phyloP scores from a whole-genome alignment of 2,113 vertebrate genomes.

The Zonotrichia leucophrys region DNA sequence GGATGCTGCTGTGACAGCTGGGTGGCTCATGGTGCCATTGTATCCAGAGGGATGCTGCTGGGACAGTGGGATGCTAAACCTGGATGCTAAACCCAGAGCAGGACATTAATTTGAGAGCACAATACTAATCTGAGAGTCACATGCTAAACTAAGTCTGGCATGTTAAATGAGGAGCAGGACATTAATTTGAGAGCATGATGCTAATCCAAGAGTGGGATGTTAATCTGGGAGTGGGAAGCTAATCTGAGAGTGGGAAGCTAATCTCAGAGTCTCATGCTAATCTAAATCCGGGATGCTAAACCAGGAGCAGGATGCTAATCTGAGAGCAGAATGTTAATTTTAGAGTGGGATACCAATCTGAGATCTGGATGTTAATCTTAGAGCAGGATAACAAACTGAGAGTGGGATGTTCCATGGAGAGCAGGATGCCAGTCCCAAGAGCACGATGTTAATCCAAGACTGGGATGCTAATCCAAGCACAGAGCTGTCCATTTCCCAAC shows the following conservation, averaged over 20 bases:
- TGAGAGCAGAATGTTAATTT: not conserved
- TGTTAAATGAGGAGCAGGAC: not conserved
- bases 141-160: not conserved
- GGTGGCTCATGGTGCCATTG: too few relatives aligned
- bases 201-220: not conserved
- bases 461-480: not conserved
- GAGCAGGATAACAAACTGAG: too few relatives aligned
- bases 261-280: rapidly evolving
- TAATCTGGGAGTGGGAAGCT: not conserved
- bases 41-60: too few relatives aligned
- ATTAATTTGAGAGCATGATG: too few relatives aligned
- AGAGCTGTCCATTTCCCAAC: not conserved
- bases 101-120: not conserved
- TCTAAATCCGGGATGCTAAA: not conserved
- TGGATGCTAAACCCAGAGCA: not conserved
- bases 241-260: too few relatives aligned
- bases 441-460: too few relatives aligned
- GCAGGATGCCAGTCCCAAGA: not conserved
- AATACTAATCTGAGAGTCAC: too few relatives aligned
- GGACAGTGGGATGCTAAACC: too few relatives aligned
- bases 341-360: too few relatives aligned
- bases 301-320: not conserved
- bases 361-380: not conserved
- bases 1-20: not conserved
- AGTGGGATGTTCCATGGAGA: not conserved